phyloP scores from a whole-genome alignment of 2,113 vertebrate genomes.

The Furnarius figulus region DNA sequence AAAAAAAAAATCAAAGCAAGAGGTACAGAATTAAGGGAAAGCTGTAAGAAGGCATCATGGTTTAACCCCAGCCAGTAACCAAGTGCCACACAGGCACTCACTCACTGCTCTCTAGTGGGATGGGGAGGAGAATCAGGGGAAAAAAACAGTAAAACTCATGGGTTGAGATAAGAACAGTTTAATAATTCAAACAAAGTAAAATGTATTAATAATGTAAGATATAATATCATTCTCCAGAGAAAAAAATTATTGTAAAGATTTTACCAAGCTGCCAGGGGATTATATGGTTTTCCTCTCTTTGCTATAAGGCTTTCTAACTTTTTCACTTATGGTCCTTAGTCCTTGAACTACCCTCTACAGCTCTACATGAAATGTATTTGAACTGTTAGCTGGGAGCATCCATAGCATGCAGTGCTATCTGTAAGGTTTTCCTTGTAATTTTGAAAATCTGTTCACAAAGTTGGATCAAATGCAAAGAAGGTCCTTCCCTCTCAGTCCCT shows the following conservation, averaged over 20 bases:
- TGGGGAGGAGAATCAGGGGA: accelerated
- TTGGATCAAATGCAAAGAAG: background rate
- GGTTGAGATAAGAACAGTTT: background rate
- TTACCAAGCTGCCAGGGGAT: background rate
- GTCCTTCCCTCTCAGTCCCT: background rate
- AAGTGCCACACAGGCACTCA: background rate
- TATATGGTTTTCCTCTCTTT: background rate
- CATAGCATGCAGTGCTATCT: background rate
- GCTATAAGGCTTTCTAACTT: background rate
- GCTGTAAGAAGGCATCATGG: background rate
- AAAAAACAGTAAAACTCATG: background rate
- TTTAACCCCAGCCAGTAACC: background rate
- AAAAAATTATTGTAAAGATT: background rate
- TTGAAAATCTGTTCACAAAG: background rate
- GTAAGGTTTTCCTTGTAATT: background rate
- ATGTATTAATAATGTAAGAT: background rate
- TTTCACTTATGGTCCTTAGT: background rate
- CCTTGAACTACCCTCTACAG: background rate
- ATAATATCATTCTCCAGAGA: background rate
- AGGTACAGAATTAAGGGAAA: background rate
- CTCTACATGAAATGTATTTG: background rate
- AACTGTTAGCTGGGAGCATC: background rate
- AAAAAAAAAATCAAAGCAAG: background rate
- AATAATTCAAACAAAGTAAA: background rate
- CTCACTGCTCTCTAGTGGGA: background rate